Percentiles rank a stretch among this genome's conserved stretches.
These are phyloP conservation scores for Cathartes aura DNA, from an alignment of 2,113 vertebrate species.

Conservation along the genomic window DNA sequence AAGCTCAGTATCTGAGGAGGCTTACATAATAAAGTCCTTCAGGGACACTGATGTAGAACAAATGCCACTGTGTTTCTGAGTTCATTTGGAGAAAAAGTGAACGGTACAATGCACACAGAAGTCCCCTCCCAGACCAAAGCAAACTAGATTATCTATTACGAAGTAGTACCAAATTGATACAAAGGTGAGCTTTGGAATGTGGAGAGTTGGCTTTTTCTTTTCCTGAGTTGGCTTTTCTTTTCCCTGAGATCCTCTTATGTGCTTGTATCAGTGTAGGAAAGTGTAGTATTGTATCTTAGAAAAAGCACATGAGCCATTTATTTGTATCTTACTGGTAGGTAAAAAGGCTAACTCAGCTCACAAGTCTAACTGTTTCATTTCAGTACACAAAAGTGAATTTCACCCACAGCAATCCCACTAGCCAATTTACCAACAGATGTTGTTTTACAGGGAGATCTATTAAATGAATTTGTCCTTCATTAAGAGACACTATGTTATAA, in stretches of 20 bases:
- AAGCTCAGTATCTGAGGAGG: neutral
- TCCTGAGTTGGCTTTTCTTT: neutral
- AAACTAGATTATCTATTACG: neutral
- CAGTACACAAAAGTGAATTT: neutral
- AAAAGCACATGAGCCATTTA: neutral
- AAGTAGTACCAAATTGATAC: neutral
- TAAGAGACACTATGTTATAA: conserved; percentile 49
- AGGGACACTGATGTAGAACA: neutral
- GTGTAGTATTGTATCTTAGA: neutral
- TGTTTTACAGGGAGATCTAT: conserved; percentile 57
- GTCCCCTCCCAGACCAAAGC: neutral
- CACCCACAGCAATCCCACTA: neutral
- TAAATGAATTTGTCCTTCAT: conserved; percentile 61
- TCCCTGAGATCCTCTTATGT: neutral
- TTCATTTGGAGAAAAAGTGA: neutral
- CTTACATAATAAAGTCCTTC: neutral
- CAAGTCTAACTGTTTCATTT: neutral
- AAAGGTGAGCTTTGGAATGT: neutral
- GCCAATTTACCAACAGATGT: conserved; percentile 55
- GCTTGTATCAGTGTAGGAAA: neutral
- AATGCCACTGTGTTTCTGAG: neutral
- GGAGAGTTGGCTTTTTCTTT: neutral
- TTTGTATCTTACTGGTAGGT: neutral
- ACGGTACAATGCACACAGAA: neutral
- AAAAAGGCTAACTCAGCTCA: neutral